Evolutionary conservation across 2,888 invertebrate genomes (phyloP).

Genomic region (Apodemia mormo): DNA sequence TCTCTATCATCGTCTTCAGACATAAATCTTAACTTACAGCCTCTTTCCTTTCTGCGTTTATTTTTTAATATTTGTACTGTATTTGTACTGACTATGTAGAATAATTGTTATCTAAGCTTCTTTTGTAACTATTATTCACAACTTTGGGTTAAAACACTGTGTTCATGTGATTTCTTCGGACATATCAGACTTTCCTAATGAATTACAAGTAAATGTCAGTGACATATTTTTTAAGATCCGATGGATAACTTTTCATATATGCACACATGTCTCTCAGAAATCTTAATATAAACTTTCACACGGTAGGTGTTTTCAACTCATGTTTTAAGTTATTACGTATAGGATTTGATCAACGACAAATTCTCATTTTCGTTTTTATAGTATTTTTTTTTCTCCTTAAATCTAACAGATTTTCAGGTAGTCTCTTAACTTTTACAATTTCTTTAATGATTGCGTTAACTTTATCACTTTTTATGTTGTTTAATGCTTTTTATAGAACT

Average conservation of each 20-base stretch:
- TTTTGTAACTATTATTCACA: background rate
- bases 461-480: slow-evolving; percentile 20
- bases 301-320: background rate
- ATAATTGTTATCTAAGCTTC: background rate
- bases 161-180: background rate
- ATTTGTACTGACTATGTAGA: background rate
- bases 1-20: background rate
- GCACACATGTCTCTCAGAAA: background rate
- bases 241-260: background rate
- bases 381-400: slow-evolving; percentile 50
- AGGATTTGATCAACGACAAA: slow-evolving; percentile 21
- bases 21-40: slow-evolving; percentile 7
- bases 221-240: background rate
- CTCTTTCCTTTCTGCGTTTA: background rate
- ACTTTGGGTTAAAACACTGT: background rate
- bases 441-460: slow-evolving; percentile 46
- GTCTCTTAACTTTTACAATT: slow-evolving; percentile 47
- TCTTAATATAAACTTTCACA: background rate
- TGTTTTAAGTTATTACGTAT: slow-evolving; percentile 15
- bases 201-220: background rate
- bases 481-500: no score
- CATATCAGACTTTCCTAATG: background rate
- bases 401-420: slow-evolving; percentile 45
- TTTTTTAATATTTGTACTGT: background rate
- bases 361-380: slow-evolving; percentile 45